Base-by-base conservation (phyloP, 2,888 invertebrate genomes). In the Microplitis deprimator region DNA sequence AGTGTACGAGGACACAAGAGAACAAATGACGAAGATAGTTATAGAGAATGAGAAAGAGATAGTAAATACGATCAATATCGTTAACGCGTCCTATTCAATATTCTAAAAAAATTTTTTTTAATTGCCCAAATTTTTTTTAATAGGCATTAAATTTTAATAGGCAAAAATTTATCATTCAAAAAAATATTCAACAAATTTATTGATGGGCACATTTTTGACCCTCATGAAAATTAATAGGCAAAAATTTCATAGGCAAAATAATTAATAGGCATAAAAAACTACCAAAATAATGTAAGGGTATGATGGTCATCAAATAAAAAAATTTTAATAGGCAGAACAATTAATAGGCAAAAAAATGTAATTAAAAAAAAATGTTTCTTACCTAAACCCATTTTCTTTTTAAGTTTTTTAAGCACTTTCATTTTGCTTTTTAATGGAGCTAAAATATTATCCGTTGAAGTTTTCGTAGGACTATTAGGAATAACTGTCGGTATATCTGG, bases 391-490 rank as follows among this genome's bases (percentile, higher is more conserved):
- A 96, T 96, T 87, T 95, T 95, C 87, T 94, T 94, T 90, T 96
- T 96, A 86, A 96, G 95, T 89, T 96, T 96, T 92, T 96, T 96
- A 81, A 96, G 91, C 80, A 96, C 95, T 91, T 96, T 96, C 95
- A 96, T 96, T 91, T 96, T 96, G 90, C 91, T 91, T 83, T 91
- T 91, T 77, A 92, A 84, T 6, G 92, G 92, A 77, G 92, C 91
- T 79, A 92, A 89, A 75, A 91, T 89, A 79, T 89, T 90, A 83
- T 89, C 88, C 72, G 82, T 84, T 72, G 76, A 71, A 78, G 81
- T 83, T 82, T 80, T 80, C 78, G 73, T 77, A 71, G 60, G 65
- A 29, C 70, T 65, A 60, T 59, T 77, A 8, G 69, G 61, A 73
- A 38, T 64, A 59, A 70, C 50, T 77, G 77, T 20, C 70, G 78